Percentiles rank a stretch among this genome's conserved stretches.
Conservation (phyloP, 2,888 invertebrate genomes). For the Ochropleura plecta region DNA sequence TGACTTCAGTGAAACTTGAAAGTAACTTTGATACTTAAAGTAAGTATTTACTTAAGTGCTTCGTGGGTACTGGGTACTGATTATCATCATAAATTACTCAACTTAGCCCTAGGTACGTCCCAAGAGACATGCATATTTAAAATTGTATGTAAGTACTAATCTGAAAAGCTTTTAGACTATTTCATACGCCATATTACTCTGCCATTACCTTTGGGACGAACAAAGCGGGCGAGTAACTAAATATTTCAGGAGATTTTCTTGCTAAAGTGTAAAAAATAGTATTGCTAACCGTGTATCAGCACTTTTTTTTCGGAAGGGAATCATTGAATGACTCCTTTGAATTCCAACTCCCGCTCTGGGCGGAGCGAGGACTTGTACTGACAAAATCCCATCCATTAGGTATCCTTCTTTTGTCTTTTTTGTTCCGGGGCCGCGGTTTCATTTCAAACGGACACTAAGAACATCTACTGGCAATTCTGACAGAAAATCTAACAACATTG, state of each 20-base stretch:
- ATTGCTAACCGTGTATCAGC: background rate
- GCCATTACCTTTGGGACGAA: conserved; percentile 10
- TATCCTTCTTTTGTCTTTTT: too few relatives aligned
- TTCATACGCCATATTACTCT: conserved; percentile 4
- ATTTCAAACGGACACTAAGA: too few relatives aligned
- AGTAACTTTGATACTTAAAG: conserved; percentile 26
- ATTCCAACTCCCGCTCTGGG: too few relatives aligned
- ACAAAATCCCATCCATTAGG: too few relatives aligned
- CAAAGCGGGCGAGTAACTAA: background rate
- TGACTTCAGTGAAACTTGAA: conserved; percentile 23
- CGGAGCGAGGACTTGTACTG: too few relatives aligned
- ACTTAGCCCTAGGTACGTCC: background rate
- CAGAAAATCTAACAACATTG: too few relatives aligned
- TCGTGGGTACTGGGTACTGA: background rate
- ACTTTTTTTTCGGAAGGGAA: too few relatives aligned
- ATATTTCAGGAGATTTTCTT: conserved; percentile 13
- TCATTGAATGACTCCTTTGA: too few relatives aligned
- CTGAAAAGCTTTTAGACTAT: conserved; percentile 11
- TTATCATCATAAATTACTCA: conserved; percentile 7
- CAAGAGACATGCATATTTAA: conserved; percentile 9
- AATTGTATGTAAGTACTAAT: background rate
- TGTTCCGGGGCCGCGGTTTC: too few relatives aligned
- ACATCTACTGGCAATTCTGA: background rate
- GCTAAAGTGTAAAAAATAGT: background rate
- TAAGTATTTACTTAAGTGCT: conserved; percentile 24